phyloP scores from a whole-genome alignment of 2,113 vertebrate species.

The Muscicapa adusta region DNA sequence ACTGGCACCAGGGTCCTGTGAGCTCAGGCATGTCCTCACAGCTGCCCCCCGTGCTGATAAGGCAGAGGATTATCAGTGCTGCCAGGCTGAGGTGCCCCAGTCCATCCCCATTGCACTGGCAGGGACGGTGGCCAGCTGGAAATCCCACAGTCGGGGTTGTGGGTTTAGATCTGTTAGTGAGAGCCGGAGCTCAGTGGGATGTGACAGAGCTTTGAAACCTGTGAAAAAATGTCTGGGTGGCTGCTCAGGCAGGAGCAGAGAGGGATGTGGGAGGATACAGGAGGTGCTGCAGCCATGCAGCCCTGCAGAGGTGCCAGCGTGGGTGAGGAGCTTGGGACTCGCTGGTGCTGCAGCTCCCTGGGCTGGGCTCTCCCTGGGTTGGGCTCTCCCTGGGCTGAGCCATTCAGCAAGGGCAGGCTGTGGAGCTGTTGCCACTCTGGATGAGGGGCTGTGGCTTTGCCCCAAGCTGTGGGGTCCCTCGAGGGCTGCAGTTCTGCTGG shows the following conservation, averaged over 20 bases:
- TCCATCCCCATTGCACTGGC: neutral
- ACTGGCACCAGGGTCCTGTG: accelerated
- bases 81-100: neutral
- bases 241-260: neutral
- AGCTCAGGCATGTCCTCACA: neutral
- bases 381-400: no score
- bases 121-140: neutral
- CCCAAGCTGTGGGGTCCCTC: neutral
- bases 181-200: slow-evolving; percentile 15
- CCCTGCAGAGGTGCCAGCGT: accelerated
- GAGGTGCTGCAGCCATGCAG: neutral
- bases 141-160: neutral
- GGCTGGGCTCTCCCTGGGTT: neutral
- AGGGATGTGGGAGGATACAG: neutral
- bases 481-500: accelerated
- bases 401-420: neutral
- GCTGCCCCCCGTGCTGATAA: neutral
- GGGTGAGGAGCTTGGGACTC: accelerated
- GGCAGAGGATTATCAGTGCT: neutral
- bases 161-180: neutral
- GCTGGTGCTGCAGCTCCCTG: accelerated
- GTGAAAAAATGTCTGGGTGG: neutral
- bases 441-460: accelerated
- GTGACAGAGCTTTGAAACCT: neutral
- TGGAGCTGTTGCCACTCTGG: neutral